Conservation (phyloP, 2,113 vertebrate species). For the Xenus cinereus region DNA sequence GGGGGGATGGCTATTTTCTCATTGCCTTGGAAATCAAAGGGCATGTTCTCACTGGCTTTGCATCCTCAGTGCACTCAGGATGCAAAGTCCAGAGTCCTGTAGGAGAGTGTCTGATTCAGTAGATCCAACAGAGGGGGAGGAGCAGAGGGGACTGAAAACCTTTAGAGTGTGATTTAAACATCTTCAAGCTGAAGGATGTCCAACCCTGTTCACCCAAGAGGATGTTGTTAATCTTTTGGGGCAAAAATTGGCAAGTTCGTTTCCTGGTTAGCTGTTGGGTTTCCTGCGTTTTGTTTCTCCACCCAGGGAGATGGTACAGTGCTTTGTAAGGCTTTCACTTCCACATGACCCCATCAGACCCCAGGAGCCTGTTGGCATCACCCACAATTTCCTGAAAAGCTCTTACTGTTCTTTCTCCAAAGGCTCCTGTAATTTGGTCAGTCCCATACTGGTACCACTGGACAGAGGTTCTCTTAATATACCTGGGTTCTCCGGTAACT, state of each 20-base stretch:
- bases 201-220: background rate
- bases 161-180: background rate
- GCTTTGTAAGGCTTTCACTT: background rate
- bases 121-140: background rate
- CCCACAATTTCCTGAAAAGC: background rate
- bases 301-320: background rate
- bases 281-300: background rate
- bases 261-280: background rate
- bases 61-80: background rate
- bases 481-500: background rate
- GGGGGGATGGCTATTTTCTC: background rate
- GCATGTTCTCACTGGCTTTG: background rate
- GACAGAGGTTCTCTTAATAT: background rate
- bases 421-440: background rate
- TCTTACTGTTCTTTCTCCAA: background rate
- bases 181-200: background rate
- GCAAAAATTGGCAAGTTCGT: background rate
- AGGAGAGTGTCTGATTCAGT: background rate
- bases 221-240: background rate
- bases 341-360: accelerated
- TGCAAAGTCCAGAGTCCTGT: background rate
- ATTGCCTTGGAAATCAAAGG: background rate
- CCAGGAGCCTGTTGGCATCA: background rate
- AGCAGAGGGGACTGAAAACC: background rate
- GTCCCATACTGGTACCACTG: background rate